These are phyloP conservation scores for Mesembrinibis cayennensis DNA, from an alignment of 2,113 vertebrate genomes.

Conservation along the genomic window DNA sequence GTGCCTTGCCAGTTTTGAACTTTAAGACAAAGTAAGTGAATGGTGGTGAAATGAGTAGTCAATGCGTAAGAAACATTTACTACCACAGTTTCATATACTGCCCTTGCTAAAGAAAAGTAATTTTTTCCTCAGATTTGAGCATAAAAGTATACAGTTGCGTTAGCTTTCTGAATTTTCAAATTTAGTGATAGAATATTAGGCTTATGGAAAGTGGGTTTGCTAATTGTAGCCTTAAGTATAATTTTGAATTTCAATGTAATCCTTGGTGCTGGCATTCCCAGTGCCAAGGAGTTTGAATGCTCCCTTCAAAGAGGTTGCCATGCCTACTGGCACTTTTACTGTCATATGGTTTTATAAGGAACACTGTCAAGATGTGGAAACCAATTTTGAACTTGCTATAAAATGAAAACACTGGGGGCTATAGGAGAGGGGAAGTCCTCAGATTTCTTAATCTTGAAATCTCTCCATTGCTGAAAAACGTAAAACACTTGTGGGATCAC, in stretches of 20 bases:
- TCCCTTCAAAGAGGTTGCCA: conserved; percentile 82
- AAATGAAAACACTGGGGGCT: conserved; percentile 63
- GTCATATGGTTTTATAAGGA: conserved; percentile 81
- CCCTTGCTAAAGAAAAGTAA: conserved; percentile 74
- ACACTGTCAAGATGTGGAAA: conserved; percentile 82
- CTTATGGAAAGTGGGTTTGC: conserved; percentile 73
- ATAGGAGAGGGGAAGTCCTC: conserved; percentile 52
- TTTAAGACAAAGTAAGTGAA: conserved; percentile 73
- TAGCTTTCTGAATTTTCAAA: conserved; percentile 73
- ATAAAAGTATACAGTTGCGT: conserved; percentile 70
- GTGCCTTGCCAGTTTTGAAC: conserved; percentile 85
- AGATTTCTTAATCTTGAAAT: conserved; percentile 53
- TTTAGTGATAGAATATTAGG: conserved; percentile 68
- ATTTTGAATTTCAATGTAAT: conserved; percentile 81
- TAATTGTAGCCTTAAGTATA: conserved; percentile 82
- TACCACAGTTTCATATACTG: conserved; percentile 75
- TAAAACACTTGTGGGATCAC: conserved; percentile 69
- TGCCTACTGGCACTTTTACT: conserved; percentile 82
- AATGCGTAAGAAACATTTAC: conserved; percentile 71
- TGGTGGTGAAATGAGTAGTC: conserved; percentile 75
- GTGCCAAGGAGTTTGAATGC: conserved; percentile 79
- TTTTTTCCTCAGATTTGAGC: conserved; percentile 61
- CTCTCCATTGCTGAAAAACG: conserved; percentile 72
- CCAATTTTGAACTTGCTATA: conserved; percentile 46
- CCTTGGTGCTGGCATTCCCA: conserved; percentile 80